Evolutionary conservation across 2,888 invertebrate species (phyloP).

Genomic region (Drosophila kuntzei): DNA sequence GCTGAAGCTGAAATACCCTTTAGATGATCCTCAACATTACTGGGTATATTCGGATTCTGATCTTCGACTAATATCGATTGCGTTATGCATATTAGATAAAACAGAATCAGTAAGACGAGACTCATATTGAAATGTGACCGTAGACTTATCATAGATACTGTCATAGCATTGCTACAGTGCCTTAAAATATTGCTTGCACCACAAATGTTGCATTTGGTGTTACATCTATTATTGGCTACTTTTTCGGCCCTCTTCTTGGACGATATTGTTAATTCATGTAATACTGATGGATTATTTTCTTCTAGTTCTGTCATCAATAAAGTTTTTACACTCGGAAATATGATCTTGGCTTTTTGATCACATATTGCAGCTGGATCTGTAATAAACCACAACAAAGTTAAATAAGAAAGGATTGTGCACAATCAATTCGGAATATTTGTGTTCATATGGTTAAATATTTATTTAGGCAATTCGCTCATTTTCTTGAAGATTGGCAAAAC

Average conservation of each 20-base stretch:
- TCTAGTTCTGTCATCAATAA: neutral
- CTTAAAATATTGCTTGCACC: neutral
- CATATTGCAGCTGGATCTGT: neutral
- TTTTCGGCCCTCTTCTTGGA: neutral
- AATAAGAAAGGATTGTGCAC: too few species aligned
- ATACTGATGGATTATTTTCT: slow-evolving; percentile 27
- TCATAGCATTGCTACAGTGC: neutral
- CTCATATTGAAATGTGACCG: slow-evolving; percentile 29
- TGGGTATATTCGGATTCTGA: slow-evolving; percentile 46
- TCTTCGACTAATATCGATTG: slow-evolving; percentile 70
- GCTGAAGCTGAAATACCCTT: slow-evolving; percentile 15
- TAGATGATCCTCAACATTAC: slow-evolving; percentile 27
- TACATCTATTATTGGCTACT: neutral
- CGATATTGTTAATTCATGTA: slow-evolving; percentile 29
- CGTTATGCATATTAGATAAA: slow-evolving; percentile 47
- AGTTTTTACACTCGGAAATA: slow-evolving; percentile 1
- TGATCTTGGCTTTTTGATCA: neutral
- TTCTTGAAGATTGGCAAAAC: too few species aligned
- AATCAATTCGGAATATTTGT: too few species aligned
- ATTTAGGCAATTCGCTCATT: too few species aligned
- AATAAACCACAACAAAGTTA: neutral
- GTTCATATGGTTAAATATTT: neutral
- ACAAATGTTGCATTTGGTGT: neutral
- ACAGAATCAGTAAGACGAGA: slow-evolving; percentile 31
- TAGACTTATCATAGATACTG: neutral